Percentiles rank a stretch among this genome's conserved stretches.
Evolutionary conservation across 30 jellyfish, hydroid and myxozoan genomes (phyloP).

Genomic region (Hydractinia symbiolongicarpus): DNA sequence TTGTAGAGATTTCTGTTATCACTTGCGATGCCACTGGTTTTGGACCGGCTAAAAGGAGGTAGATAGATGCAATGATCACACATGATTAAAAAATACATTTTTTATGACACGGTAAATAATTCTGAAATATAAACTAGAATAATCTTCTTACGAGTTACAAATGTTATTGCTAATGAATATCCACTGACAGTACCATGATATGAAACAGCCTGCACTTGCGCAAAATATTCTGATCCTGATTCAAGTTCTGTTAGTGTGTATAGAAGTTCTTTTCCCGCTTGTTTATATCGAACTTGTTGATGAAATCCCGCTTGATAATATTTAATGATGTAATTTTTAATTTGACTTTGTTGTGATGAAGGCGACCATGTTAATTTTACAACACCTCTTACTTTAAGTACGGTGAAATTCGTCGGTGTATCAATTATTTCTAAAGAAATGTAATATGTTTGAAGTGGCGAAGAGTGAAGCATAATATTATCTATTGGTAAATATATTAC

Average conservation of each 20-base stretch:
- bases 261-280: background rate
- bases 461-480: too few relatives aligned
- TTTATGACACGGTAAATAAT: too few relatives aligned
- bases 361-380: background rate
- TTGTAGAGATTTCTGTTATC: background rate
- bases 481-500: too few relatives aligned
- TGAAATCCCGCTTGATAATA: background rate
- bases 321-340: background rate
- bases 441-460: background rate
- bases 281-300: background rate
- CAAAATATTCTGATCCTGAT: slow-evolving; percentile 10
- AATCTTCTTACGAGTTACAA: slow-evolving; percentile 1
- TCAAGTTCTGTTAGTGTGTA: background rate
- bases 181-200: background rate
- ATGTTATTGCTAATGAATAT: background rate
- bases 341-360: background rate
- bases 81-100: background rate
- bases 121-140: background rate
- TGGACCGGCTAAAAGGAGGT: background rate
- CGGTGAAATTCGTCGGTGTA: background rate
- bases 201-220: slow-evolving; percentile 5
- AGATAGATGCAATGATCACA: background rate
- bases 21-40: slow-evolving; percentile 11
- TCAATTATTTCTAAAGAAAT: background rate
- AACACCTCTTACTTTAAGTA: background rate